Evolutionary conservation across 2,888 invertebrate species (phyloP).

Genomic region (Chirona hameri): DNA sequence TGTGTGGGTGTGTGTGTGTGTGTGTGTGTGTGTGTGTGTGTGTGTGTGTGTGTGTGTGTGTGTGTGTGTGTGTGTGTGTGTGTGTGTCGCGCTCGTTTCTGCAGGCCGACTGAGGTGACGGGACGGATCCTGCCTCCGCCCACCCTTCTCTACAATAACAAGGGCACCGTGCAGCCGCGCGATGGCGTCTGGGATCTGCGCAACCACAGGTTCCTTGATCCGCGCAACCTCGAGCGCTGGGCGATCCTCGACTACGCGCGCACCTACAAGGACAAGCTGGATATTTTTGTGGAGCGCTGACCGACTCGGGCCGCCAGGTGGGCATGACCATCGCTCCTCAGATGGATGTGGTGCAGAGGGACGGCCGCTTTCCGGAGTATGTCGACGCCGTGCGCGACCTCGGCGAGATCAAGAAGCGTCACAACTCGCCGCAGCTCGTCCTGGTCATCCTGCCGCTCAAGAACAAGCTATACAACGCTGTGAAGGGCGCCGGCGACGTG

Average conservation of each 20-base stretch:
- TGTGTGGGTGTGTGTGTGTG: too few relatives aligned
- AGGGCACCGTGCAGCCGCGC: slow-evolving; percentile 37
- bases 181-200: slow-evolving; percentile 41
- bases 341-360: slow-evolving; percentile 40
- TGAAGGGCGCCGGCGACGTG: slow-evolving; percentile 51
- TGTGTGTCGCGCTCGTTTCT: not conserved
- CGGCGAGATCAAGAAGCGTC: slow-evolving; percentile 51
- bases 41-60: too few relatives aligned
- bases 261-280: not conserved
- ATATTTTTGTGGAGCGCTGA: slow-evolving; percentile 36
- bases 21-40: too few relatives aligned
- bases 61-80: not conserved
- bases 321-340: slow-evolving; percentile 39
- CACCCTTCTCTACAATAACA: slow-evolving; percentile 55
- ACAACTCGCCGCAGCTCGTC: slow-evolving; percentile 48
- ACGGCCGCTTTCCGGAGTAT: slow-evolving; percentile 54
- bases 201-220: slow-evolving; percentile 42
- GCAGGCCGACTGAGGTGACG: slow-evolving; percentile 42
- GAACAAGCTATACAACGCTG: slow-evolving; percentile 44
- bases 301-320: slow-evolving; percentile 31
- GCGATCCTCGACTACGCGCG: slow-evolving; percentile 48
- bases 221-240: slow-evolving; percentile 49
- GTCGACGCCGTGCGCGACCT: slow-evolving; percentile 70
- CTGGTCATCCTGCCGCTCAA: slow-evolving; percentile 47
- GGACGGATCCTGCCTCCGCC: slow-evolving; percentile 80